Evolutionary conservation across 2,888 invertebrate species (phyloP).

Genomic region (Calliopum simillimum): DNA sequence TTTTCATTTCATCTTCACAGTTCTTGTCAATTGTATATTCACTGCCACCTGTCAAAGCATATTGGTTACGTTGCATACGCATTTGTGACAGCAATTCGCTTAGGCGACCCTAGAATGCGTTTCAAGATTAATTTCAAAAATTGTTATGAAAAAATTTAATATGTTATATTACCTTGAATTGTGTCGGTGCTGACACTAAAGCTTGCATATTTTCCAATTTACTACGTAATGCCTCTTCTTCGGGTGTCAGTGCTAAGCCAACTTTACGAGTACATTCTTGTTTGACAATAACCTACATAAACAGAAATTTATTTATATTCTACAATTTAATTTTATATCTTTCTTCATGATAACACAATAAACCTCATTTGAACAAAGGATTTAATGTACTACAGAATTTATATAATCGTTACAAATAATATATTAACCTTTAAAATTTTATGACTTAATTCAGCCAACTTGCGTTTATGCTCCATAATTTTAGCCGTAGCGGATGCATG

Average conservation of each 20-base stretch:
- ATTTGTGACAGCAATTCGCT: slow-evolving; percentile 92
- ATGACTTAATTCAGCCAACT: slow-evolving; percentile 85
- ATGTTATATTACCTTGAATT: slow-evolving; percentile 78
- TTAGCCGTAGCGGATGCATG: slow-evolving; percentile 85
- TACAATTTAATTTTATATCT: no score
- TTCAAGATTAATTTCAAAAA: not conserved
- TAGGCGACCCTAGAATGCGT: slow-evolving; percentile 77
- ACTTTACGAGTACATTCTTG: slow-evolving; percentile 91
- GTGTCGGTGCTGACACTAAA: slow-evolving; percentile 90
- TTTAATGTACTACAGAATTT: no score
- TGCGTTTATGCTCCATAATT: slow-evolving; percentile 84
- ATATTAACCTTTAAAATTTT: slow-evolving; percentile 79
- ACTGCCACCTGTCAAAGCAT: slow-evolving; percentile 71
- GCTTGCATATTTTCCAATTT: slow-evolving; percentile 88
- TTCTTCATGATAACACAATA: no score
- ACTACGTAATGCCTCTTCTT: slow-evolving; percentile 90
- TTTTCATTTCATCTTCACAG: slow-evolving; percentile 77
- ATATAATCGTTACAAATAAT: not conserved
- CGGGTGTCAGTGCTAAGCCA: slow-evolving; percentile 87
- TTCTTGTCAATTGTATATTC: slow-evolving; percentile 85
- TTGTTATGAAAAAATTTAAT: not conserved
- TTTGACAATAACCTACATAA: slow-evolving; percentile 80
- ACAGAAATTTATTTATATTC: no score
- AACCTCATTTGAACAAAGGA: no score
- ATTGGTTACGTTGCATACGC: slow-evolving; percentile 77